These are phyloP conservation scores for Octodonta nipae DNA, from an alignment of 2,888 invertebrate species.

Conservation along the genomic window DNA sequence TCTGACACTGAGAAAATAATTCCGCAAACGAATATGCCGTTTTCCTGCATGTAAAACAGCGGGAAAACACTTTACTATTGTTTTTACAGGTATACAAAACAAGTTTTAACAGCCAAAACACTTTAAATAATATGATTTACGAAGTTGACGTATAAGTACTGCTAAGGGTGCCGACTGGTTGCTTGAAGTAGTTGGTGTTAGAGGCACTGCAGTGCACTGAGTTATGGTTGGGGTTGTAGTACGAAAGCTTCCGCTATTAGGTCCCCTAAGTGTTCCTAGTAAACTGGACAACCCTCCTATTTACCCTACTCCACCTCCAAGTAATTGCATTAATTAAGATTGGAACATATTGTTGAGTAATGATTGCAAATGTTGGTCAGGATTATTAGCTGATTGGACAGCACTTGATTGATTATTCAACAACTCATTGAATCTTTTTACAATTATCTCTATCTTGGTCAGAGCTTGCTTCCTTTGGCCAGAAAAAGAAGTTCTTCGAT, in stretches of 20 bases:
- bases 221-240: constrained; percentile 31
- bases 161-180: constrained; percentile 16
- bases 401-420: constrained; percentile 89
- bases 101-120: too few relatives aligned
- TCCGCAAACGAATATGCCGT: too few relatives aligned
- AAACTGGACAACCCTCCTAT: constrained; percentile 68
- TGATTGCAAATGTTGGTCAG: constrained; percentile 82
- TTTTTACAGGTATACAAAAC: too few relatives aligned
- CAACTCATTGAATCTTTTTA: constrained; percentile 82
- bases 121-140: too few relatives aligned
- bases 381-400: constrained; percentile 48
- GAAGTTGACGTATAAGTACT: too few relatives aligned
- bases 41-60: too few relatives aligned
- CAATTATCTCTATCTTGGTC: constrained; percentile 93
- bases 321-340: constrained; percentile 90
- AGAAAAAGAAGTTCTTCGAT: constrained; percentile 86
- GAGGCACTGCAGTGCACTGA: constrained; percentile 24
- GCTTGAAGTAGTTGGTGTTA: constrained; percentile 34
- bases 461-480: constrained; percentile 89
- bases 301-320: constrained; percentile 84
- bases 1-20: too few relatives aligned
- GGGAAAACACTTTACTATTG: too few relatives aligned
- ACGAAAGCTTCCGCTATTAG: constrained; percentile 37
- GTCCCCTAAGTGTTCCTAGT: constrained; percentile 63
- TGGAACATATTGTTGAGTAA: constrained; percentile 91